Evolutionary conservation across 2,888 invertebrate species (phyloP), one percentile per base, ranked within the genome.

Genomic region (Rhynchonema sp.): DNA sequence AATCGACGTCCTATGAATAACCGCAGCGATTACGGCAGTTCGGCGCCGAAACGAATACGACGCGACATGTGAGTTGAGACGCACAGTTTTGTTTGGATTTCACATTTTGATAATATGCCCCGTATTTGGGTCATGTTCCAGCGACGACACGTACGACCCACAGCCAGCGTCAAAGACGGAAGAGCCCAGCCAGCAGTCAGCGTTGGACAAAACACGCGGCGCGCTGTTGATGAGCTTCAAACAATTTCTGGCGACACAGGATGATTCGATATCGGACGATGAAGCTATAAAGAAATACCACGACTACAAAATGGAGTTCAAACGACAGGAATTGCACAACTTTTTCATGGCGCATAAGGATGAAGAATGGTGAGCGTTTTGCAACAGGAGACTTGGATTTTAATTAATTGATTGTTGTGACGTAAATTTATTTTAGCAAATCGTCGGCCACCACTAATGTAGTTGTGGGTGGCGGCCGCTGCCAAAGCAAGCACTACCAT

Each of bases 311-410:
- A 79, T 88, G 70, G 96, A 98, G 71, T 98, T 94, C 76, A 85
- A 87, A 70, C 81, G 89, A 59, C 90, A 91, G 74, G 96, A 96
- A 75, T 82, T 96, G 60, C 91, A 91, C 77, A 92, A 96, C 75
- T 98, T 98, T 79, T 98, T 98, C 78, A 85, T 94, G 69, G 86
- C 87, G 55, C 98, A 98, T 79, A 98, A 98, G 78, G 96, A 98
- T 72, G 96, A 99, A 77, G 98, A 98, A 84, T 98, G 98, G 98
- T 96, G 56, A n/a, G 58, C 17, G 38, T 38, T 38, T 38, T 38
- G 6, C 38, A 17, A 38, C 9, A 38, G 38, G 38, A 6, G 58
- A 49, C 38, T 38, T 38, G 38, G 9, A 38, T 38, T 17, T 6
- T 38, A 38, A 6, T 38, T 6, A 13, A 17, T 17, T 38, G 38